These are phyloP conservation scores for Archilochus colubris DNA, from an alignment of 2,113 vertebrate species.

Conservation along the genomic window DNA sequence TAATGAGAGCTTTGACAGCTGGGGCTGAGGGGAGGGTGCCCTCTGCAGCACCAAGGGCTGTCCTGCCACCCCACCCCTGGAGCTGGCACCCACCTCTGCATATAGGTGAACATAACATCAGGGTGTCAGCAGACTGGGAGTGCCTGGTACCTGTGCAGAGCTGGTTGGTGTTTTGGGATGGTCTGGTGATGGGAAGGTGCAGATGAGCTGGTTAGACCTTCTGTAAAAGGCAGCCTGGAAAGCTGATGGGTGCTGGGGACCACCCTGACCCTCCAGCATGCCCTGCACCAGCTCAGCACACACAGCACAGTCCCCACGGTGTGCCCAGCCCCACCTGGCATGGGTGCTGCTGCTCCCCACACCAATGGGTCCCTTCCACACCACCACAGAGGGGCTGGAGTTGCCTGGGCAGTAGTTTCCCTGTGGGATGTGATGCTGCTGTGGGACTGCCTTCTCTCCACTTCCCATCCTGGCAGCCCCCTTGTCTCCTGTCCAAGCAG, in stretches of 20 bases:
- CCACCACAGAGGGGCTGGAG: neutral
- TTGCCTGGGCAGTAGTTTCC: neutral
- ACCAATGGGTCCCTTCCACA: neutral
- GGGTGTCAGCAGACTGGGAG: neutral
- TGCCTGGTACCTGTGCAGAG: neutral
- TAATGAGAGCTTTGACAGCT: neutral
- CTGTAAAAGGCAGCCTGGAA: neutral
- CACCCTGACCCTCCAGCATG: neutral
- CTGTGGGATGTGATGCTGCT: neutral
- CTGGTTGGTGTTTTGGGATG: neutral
- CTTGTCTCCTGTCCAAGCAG: neutral
- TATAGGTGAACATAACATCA: neutral
- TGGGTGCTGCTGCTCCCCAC: neutral
- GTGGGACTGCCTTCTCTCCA: neutral
- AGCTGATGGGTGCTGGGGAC: neutral
- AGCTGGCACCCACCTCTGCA: accelerated
- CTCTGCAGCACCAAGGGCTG: accelerated
- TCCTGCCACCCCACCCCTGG: accelerated
- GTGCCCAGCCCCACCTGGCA: neutral
- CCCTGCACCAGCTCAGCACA: accelerated
- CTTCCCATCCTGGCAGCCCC: neutral
- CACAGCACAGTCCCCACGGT: accelerated
- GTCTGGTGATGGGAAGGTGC: neutral
- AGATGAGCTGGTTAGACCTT: neutral
- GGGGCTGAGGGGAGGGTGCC: neutral